Percentiles rank a stretch among this genome's conserved stretches.
Evolutionary conservation across 1,140 invertebrate genomes (phyloP).

Genomic region (Sarcophaga peregrina): DNA sequence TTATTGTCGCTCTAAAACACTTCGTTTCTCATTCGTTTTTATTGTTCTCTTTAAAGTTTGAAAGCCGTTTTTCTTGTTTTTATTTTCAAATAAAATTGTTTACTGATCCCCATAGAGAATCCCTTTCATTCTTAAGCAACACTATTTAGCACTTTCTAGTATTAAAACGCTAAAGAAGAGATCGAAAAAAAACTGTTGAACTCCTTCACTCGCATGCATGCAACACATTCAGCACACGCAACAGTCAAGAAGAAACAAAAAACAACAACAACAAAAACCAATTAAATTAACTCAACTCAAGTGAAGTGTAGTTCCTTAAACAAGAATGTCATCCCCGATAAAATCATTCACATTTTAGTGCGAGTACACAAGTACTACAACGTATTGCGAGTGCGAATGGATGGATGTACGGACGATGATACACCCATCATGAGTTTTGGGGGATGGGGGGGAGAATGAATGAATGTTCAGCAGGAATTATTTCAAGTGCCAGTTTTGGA

Average conservation of each 20-base stretch:
- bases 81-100: slow-evolving; percentile 21
- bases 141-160: background rate
- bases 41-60: background rate
- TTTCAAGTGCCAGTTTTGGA: background rate
- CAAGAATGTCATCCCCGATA: slow-evolving; percentile 34
- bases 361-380: no score
- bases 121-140: background rate
- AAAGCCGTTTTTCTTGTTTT: background rate
- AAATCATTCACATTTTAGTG: background rate
- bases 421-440: background rate
- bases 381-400: no score
- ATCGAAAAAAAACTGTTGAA: background rate
- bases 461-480: background rate
- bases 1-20: background rate
- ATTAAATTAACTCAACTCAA: slow-evolving; percentile 65
- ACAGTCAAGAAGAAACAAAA: background rate
- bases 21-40: background rate
- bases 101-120: slow-evolving; percentile 10
- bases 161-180: background rate
- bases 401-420: background rate
- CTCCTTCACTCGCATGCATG: background rate
- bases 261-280: slow-evolving; percentile 63
- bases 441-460: background rate
- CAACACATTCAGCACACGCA: slow-evolving; percentile 37
- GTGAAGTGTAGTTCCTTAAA: slow-evolving; percentile 62